A percentile compares a stretch with the other conserved stretches of the same genome.
These are phyloP conservation scores for Cottoperca gobio DNA, from an alignment of 2,797 vertebrate genomes.

Conservation along the genomic window DNA sequence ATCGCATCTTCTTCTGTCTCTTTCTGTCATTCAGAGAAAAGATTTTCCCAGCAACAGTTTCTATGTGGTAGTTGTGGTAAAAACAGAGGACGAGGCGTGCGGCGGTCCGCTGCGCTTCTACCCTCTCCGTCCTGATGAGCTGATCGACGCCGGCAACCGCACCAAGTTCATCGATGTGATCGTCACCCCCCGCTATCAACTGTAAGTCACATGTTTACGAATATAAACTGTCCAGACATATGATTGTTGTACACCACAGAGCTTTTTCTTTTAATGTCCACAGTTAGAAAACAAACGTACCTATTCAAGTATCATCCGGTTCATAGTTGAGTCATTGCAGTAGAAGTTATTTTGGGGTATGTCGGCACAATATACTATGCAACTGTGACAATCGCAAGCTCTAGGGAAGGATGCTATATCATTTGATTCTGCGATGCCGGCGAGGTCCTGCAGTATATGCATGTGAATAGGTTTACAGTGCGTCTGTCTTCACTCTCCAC, in stretches of 20 bases:
- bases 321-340: background rate
- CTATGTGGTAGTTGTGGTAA: slow-evolving; percentile 97
- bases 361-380: background rate
- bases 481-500: slow-evolving; percentile 25
- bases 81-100: slow-evolving; percentile 95
- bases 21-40: slow-evolving; percentile 85
- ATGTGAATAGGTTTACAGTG: background rate
- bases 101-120: slow-evolving; percentile 93
- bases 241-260: background rate
- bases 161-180: slow-evolving; percentile 92
- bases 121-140: slow-evolving; percentile 89
- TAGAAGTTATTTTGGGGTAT: background rate
- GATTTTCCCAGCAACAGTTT: slow-evolving; percentile 97
- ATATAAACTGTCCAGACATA: background rate
- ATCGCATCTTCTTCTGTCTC: background rate
- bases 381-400: background rate
- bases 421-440: background rate
- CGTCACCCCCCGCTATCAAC: slow-evolving; percentile 89
- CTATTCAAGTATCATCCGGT: background rate
- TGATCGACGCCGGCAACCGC: slow-evolving; percentile 91
- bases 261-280: background rate
- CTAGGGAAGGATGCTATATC: background rate
- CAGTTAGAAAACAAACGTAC: background rate
- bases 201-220: slow-evolving; percentile 81
- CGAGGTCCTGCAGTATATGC: background rate